Percentiles rank a stretch among this genome's conserved stretches.
Evolutionary conservation across 2,888 invertebrate genomes (phyloP).

Genomic region (Sturmia bella): DNA sequence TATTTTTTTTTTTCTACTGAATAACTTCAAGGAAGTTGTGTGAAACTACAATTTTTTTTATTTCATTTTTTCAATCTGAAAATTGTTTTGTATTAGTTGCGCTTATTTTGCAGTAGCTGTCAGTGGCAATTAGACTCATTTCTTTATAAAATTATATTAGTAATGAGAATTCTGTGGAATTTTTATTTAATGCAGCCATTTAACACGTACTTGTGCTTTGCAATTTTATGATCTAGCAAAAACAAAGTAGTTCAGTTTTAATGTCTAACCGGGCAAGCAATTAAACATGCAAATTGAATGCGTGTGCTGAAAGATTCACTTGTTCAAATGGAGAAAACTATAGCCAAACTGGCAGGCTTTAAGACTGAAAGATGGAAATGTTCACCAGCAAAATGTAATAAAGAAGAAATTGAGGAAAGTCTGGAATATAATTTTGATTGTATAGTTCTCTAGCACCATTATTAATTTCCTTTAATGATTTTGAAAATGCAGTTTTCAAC

Average conservation of each 20-base stretch:
- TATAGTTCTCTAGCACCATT: too few species aligned
- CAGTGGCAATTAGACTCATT: slow-evolving; percentile 11
- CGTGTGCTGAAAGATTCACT: slow-evolving; percentile 28
- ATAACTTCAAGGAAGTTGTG: slow-evolving; percentile 68
- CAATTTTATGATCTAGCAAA: not conserved
- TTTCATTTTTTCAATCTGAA: not conserved
- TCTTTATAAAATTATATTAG: slow-evolving; percentile 59
- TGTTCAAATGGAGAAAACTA: slow-evolving; percentile 18
- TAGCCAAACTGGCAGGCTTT: not conserved
- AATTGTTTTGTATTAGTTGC: not conserved
- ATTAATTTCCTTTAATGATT: too few species aligned
- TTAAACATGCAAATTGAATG: slow-evolving; percentile 55
- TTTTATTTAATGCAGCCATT: not conserved
- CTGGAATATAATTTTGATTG: too few species aligned
- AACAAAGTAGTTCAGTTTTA: slow-evolving; percentile 56
- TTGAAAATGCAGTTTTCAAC: too few species aligned
- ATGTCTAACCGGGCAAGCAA: slow-evolving; percentile 45
- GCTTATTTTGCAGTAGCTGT: not conserved
- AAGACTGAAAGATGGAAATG: not conserved
- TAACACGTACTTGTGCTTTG: not conserved
- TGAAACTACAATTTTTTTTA: not conserved
- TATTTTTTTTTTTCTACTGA: slow-evolving; percentile 29
- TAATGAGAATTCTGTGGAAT: slow-evolving; percentile 64
- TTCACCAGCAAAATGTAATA: not conserved
- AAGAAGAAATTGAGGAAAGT: too few species aligned